Conservation (phyloP, 2,888 invertebrate species). For the Xestia ashworthii region DNA sequence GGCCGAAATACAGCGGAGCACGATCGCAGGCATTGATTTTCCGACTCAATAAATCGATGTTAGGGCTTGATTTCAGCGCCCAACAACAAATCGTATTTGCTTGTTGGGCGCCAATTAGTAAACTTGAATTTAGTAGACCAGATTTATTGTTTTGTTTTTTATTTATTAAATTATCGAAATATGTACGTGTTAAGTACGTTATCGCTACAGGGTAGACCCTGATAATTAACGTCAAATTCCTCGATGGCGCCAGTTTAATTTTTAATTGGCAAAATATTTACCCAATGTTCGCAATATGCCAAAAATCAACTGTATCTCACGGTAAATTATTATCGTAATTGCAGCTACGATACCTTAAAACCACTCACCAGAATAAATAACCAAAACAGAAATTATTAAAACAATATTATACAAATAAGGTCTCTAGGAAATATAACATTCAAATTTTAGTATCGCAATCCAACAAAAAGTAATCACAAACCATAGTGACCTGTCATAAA, state of each 20-base stretch:
- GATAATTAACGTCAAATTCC: neutral
- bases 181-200: neutral
- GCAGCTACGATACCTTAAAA: neutral
- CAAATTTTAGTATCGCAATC: neutral
- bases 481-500: slow-evolving; percentile 40
- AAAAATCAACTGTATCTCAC: neutral
- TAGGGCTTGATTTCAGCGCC: neutral
- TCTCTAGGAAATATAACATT: neutral
- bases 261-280: neutral
- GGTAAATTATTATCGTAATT: neutral
- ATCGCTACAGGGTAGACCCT: neutral
- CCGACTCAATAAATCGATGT: slow-evolving; percentile 2
- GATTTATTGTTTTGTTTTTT: neutral
- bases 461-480: slow-evolving; percentile 20
- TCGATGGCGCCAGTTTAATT: neutral
- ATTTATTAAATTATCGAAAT: neutral
- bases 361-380: neutral
- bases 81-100: neutral
- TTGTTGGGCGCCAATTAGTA: neutral
- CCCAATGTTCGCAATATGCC: neutral
- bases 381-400: neutral
- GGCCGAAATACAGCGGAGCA: slow-evolving; percentile 28
- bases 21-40: slow-evolving; percentile 27
- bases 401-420: neutral
- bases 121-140: neutral